Percentiles rank a stretch among this genome's conserved stretches.
Evolutionary conservation across 2,113 vertebrate genomes (phyloP).

Genomic region (Brachypteracias leptosomus): DNA sequence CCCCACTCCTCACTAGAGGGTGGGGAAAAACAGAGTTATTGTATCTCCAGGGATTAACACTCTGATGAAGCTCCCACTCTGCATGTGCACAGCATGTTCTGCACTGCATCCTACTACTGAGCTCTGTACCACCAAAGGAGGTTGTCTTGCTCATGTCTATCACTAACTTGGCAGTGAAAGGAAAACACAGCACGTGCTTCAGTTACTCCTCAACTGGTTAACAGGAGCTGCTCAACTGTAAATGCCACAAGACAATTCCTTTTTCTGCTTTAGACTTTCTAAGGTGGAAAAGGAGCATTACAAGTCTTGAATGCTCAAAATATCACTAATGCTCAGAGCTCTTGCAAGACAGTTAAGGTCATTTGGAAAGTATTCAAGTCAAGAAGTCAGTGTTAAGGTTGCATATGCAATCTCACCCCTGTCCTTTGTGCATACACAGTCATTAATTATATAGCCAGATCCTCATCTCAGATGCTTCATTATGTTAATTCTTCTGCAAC

Average conservation of each 20-base stretch:
- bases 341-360: neutral
- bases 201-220: neutral
- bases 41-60: neutral
- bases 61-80: neutral
- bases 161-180: neutral
- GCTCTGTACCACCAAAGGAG: neutral
- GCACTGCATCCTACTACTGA: neutral
- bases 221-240: neutral
- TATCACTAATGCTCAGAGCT: neutral
- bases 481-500: neutral
- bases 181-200: neutral
- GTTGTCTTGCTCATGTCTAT: neutral
- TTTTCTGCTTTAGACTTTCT: neutral
- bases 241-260: neutral
- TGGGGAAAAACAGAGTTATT: neutral
- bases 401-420: neutral
- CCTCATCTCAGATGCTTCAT: neutral
- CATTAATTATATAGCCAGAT: neutral
- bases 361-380: neutral
- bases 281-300: neutral
- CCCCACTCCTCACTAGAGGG: neutral
- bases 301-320: neutral
- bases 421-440: neutral
- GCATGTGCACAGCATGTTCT: conserved; percentile 61
- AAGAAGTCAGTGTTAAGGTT: neutral